Percentiles rank a stretch among this genome's conserved stretches.
Evolutionary conservation across 2,113 vertebrate genomes (phyloP).

Genomic region (Alosa alosa): DNA sequence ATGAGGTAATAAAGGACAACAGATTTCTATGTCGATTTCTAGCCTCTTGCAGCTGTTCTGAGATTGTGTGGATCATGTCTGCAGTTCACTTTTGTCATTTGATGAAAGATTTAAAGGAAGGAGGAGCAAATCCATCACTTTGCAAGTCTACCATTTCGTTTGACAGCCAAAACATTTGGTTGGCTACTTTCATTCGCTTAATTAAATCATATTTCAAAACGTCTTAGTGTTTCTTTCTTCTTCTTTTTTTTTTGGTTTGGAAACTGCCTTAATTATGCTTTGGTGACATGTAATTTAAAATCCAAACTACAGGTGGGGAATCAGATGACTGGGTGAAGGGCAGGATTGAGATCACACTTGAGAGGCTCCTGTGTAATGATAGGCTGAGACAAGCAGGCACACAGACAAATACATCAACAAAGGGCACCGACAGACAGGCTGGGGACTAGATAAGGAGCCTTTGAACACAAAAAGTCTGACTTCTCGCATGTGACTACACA

Average conservation of each 20-base stretch:
- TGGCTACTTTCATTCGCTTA: not conserved
- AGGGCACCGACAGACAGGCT: not conserved
- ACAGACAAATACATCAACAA: not conserved
- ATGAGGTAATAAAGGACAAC: too few relatives aligned
- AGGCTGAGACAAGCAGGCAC: not conserved
- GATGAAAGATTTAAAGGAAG: too few relatives aligned
- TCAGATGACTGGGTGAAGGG: not conserved
- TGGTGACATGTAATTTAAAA: not conserved
- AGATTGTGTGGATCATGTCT: too few relatives aligned
- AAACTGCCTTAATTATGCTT: not conserved
- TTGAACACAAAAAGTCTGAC: too few relatives aligned
- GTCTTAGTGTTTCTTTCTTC: not conserved
- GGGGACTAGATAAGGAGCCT: too few relatives aligned
- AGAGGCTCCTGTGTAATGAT: not conserved
- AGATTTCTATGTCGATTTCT: too few relatives aligned
- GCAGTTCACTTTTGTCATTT: too few relatives aligned
- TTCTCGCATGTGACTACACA: too few relatives aligned
- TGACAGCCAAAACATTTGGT: not conserved
- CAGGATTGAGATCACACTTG: not conserved
- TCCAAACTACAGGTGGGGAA: not conserved
- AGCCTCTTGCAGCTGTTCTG: too few relatives aligned
- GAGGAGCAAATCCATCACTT: not conserved
- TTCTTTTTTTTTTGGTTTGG: not conserved
- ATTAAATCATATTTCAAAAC: conserved; percentile 6
- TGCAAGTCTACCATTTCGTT: not conserved